These are phyloP conservation scores for Heliconius nattereri DNA, from an alignment of 1,140 invertebrate genomes.

Conservation along the genomic window DNA sequence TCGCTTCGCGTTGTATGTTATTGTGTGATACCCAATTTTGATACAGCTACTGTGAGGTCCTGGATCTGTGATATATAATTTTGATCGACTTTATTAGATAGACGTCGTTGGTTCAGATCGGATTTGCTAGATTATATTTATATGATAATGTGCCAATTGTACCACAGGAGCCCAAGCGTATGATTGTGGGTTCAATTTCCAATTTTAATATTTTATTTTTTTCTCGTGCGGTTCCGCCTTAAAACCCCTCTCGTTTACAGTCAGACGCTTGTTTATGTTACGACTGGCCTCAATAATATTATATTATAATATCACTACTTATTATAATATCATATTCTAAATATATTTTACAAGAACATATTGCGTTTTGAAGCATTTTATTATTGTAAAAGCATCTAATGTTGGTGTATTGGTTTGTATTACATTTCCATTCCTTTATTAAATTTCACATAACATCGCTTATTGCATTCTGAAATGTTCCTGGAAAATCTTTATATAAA, in stretches of 20 bases:
- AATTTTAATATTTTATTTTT: too few relatives aligned
- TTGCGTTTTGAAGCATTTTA: constrained; percentile 8
- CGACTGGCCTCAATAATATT: too few relatives aligned
- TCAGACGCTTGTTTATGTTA: too few relatives aligned
- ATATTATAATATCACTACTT: not conserved
- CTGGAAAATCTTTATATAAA: not conserved
- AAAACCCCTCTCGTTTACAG: too few relatives aligned
- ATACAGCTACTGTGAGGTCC: not conserved
- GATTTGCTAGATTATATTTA: too few relatives aligned
- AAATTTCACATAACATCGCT: constrained; percentile 1
- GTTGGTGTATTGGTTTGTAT: constrained; percentile 1
- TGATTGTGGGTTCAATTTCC: not conserved
- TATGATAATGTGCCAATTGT: too few relatives aligned
- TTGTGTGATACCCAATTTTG: not conserved
- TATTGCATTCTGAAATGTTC: not conserved
- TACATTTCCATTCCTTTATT: constrained; percentile 8
- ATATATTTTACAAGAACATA: not conserved
- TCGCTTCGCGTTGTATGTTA: not conserved
- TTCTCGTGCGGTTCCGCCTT: too few relatives aligned
- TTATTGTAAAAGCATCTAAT: not conserved
- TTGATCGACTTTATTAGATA: too few relatives aligned
- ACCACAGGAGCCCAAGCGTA: too few relatives aligned
- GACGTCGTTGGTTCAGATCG: too few relatives aligned
- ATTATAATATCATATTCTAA: constrained; percentile 3
- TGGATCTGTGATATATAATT: not conserved